Percentiles rank a stretch among this genome's conserved stretches.
Evolutionary conservation across 2,113 vertebrate species (phyloP).

Genomic region (Pyrgilauda ruficollis): DNA sequence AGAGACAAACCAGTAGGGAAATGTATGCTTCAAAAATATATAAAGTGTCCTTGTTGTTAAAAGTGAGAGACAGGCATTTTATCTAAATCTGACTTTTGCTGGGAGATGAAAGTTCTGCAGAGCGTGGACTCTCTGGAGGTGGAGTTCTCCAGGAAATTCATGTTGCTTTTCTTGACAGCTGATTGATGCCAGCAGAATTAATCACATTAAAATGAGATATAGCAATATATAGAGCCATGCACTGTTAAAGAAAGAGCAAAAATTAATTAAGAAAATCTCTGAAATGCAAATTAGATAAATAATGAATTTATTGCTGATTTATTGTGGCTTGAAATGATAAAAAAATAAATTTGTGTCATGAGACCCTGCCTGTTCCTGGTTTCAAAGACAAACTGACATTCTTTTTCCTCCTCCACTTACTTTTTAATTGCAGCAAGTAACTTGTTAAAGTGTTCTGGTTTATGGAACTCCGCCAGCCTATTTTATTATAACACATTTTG

Average conservation of each 20-base stretch:
- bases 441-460: neutral
- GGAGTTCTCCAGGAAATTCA: neutral
- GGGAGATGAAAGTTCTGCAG: neutral
- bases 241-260: neutral
- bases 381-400: neutral
- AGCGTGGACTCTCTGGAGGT: neutral
- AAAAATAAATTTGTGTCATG: neutral
- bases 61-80: neutral
- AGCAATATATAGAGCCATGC: neutral
- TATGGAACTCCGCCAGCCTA: neutral
- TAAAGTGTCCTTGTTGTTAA: neutral
- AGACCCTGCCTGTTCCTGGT: neutral
- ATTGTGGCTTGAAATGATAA: neutral
- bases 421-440: neutral
- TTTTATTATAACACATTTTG: constrained; percentile 24
- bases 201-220: neutral
- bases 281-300: neutral
- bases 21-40: neutral
- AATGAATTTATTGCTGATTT: neutral
- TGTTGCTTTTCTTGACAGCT: neutral
- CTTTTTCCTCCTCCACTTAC: neutral
- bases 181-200: neutral
- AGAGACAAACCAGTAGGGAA: neutral
- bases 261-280: neutral
- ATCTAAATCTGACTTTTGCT: neutral